These are phyloP conservation scores for Hepsetus odoe DNA, from an alignment of 2,113 vertebrate species.

Conservation along the genomic window DNA sequence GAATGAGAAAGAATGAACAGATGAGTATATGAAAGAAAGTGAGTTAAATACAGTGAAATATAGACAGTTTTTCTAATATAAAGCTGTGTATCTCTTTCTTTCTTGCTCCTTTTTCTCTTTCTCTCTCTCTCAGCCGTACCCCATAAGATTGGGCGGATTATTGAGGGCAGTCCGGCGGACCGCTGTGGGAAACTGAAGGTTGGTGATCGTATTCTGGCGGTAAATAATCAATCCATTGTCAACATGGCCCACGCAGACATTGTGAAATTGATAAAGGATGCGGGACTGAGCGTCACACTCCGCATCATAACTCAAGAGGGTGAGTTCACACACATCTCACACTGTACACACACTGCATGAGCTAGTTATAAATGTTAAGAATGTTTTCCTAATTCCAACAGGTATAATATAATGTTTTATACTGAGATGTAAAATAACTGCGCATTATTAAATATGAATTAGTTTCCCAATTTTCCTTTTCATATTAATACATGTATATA, in stretches of 20 bases:
- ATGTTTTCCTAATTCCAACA: no score
- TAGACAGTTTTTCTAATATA: neutral
- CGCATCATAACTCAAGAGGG: conserved; percentile 97
- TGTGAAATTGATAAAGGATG: conserved; percentile 99
- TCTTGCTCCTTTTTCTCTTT: neutral
- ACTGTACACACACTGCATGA: neutral
- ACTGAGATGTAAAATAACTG: no score
- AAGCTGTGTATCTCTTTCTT: no score
- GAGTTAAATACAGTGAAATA: neutral
- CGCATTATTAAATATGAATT: no score
- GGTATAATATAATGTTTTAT: no score
- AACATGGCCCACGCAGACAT: conserved; percentile 98
- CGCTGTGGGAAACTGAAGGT: conserved; percentile 96
- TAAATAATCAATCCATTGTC: conserved; percentile 95
- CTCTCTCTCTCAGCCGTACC: conserved; percentile 82
- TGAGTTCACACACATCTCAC: conserved; percentile 69
- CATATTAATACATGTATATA: no score
- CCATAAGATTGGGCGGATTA: conserved; percentile 98
- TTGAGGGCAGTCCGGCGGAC: conserved; percentile 96
- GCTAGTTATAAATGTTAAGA: no score
- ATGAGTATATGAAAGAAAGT: conserved; percentile 16
- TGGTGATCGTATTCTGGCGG: conserved; percentile 96
- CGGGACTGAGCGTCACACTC: conserved; percentile 94
- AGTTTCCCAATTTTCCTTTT: no score
- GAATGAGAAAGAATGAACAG: neutral